These are phyloP conservation scores for Gisinianus flammeolus DNA, from an alignment of 2,888 invertebrate species.

Conservation along the genomic window DNA sequence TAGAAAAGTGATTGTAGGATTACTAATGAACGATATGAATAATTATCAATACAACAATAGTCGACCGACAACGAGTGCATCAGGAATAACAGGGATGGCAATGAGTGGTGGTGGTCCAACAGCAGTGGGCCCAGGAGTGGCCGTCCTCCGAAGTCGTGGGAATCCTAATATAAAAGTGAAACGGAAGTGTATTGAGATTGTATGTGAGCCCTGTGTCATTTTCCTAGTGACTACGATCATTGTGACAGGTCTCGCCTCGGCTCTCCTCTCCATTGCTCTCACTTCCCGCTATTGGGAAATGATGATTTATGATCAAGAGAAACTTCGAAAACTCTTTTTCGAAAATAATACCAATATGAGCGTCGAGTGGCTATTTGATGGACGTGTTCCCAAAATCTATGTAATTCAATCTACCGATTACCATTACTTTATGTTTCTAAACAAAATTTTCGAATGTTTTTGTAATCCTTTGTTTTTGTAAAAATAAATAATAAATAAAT, in stretches of 20 bases:
- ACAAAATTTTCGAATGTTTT: too few relatives aligned
- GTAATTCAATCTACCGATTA: too few relatives aligned
- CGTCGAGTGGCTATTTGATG: constrained; percentile 77
- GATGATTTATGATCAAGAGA: constrained; percentile 76
- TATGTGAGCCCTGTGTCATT: constrained; percentile 68
- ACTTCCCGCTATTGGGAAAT: constrained; percentile 93
- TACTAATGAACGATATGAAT: constrained; percentile 2
- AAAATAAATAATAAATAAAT: too few relatives aligned
- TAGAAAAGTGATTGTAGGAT: too few relatives aligned
- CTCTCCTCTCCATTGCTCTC: constrained; percentile 81
- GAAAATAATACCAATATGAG: constrained; percentile 57
- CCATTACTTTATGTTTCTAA: too few relatives aligned
- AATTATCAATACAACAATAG: constrained; percentile 11
- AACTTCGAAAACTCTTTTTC: constrained; percentile 66
- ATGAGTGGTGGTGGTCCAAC: neutral
- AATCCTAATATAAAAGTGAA: constrained; percentile 34
- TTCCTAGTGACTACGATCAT: constrained; percentile 67
- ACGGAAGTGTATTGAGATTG: constrained; percentile 63
- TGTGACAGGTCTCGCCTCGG: constrained; percentile 78
- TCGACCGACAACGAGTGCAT: neutral
- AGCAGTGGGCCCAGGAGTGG: neutral
- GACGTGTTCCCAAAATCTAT: constrained; percentile 71
- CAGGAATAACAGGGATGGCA: neutral
- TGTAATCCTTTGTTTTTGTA: too few relatives aligned
- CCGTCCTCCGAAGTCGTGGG: constrained; percentile 24